Evolutionary conservation across 2,888 invertebrate genomes (phyloP).

Genomic region (Pseudococcus longispinus): DNA sequence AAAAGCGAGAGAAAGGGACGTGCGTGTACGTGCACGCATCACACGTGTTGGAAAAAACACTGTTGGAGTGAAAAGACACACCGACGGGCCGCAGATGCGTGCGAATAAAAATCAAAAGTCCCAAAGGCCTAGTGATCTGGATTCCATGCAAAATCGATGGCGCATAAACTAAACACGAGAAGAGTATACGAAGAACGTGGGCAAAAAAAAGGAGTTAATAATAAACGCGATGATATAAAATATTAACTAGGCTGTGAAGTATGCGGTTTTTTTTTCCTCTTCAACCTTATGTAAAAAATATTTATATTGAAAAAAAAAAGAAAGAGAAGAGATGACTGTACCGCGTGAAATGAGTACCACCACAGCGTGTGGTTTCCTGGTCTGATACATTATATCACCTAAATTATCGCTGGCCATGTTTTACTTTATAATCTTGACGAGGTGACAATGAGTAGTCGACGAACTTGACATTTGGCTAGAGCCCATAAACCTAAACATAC

Average conservation of each 20-base stretch:
- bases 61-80: background rate
- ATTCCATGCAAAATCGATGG: background rate
- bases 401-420: slow-evolving; percentile 11
- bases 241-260: slow-evolving; percentile 50
- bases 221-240: slow-evolving; percentile 25
- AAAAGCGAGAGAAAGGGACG: background rate
- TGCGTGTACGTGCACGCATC: background rate
- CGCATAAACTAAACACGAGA: slow-evolving; percentile 16
- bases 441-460: slow-evolving; percentile 21
- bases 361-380: slow-evolving; percentile 48
- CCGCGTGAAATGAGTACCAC: slow-evolving; percentile 18
- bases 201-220: slow-evolving; percentile 30
- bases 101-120: slow-evolving; percentile 14
- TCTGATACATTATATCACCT: slow-evolving; percentile 47
- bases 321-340: no score
- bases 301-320: background rate
- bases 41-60: background rate
- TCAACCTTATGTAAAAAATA: background rate
- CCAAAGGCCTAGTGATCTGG: slow-evolving; percentile 12
- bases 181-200: background rate
- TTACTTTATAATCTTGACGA: slow-evolving; percentile 28
- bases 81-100: background rate
- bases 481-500: background rate
- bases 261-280: slow-evolving; percentile 15
- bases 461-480: slow-evolving; percentile 19